phyloP scores from a whole-genome alignment of 2,888 invertebrate genomes.

The Standfussiana lucernea region DNA sequence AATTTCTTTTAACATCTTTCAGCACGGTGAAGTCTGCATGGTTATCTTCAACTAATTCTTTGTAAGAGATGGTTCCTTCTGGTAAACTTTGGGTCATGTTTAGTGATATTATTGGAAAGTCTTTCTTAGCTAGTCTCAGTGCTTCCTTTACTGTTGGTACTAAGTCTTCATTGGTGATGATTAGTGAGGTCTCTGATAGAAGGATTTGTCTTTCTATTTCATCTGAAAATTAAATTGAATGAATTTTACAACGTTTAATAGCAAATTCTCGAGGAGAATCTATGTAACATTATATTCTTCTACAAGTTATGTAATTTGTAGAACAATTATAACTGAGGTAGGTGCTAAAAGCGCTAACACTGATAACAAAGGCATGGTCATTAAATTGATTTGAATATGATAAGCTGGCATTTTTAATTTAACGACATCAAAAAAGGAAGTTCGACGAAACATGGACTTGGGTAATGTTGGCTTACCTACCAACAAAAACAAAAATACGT shows the following conservation, averaged over 20 bases:
- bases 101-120: slow-evolving; percentile 88
- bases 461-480: neutral
- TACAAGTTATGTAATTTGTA: no score
- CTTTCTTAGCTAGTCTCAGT: slow-evolving; percentile 81
- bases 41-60: slow-evolving; percentile 89
- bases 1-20: slow-evolving; percentile 78
- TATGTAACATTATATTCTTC: no score
- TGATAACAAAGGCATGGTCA: no score
- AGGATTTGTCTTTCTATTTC: slow-evolving; percentile 92
- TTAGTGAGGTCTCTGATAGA: slow-evolving; percentile 90
- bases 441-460: neutral
- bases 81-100: slow-evolving; percentile 78
- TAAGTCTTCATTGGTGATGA: slow-evolving; percentile 91
- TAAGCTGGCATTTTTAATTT: neutral
- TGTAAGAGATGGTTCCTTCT: slow-evolving; percentile 90
- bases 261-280: no score
- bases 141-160: slow-evolving; percentile 86
- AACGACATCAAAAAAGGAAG: neutral
- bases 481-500: no score
- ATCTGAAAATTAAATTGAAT: slow-evolving; percentile 86
- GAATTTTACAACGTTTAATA: no score
- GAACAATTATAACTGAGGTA: no score
- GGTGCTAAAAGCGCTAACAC: no score
- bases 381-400: neutral
- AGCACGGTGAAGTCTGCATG: slow-evolving; percentile 87